A percentile compares a stretch with the other conserved stretches of the same genome.
These are phyloP conservation scores for Diadema setosum DNA, from an alignment of 35 echinoderm and acorn worm species.

Conservation along the genomic window DNA sequence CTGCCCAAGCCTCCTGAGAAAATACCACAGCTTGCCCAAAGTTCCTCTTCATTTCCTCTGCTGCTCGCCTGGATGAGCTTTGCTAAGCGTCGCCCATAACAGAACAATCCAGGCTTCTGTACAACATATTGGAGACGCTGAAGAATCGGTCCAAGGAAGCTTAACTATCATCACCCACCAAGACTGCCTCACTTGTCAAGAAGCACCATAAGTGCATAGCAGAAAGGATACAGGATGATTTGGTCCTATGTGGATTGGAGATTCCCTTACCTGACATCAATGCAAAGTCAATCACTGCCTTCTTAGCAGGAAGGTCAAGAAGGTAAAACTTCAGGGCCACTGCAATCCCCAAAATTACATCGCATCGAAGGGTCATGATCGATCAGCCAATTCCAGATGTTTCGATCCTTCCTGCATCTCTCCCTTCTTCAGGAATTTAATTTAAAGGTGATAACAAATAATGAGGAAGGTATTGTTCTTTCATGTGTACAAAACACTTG, in stretches of 20 bases:
- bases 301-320: not conserved
- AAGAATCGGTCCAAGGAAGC: not conserved
- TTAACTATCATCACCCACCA: not conserved
- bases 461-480: no score
- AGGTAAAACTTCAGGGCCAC: slow-evolving; percentile 37
- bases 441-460: no score
- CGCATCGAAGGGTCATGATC: slow-evolving; percentile 17
- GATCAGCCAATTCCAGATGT: slow-evolving; percentile 14
- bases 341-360: not conserved
- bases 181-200: slow-evolving; percentile 5
- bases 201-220: slow-evolving; percentile 21
- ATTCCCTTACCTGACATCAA: slow-evolving; percentile 38
- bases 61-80: no score
- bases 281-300: slow-evolving; percentile 5
- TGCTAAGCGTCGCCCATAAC: no score
- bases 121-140: slow-evolving; percentile 28
- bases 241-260: not conserved
- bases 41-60: no score
- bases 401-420: not conserved
- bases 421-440: slow-evolving; percentile 28
- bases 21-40: no score
- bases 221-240: slow-evolving; percentile 34
- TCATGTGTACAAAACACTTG: no score
- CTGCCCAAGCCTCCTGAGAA: not conserved
- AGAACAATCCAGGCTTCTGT: slow-evolving; percentile 36